These are phyloP conservation scores for Camponotus pennsylvanicus DNA, from an alignment of 1,140 invertebrate genomes.

Conservation along the genomic window DNA sequence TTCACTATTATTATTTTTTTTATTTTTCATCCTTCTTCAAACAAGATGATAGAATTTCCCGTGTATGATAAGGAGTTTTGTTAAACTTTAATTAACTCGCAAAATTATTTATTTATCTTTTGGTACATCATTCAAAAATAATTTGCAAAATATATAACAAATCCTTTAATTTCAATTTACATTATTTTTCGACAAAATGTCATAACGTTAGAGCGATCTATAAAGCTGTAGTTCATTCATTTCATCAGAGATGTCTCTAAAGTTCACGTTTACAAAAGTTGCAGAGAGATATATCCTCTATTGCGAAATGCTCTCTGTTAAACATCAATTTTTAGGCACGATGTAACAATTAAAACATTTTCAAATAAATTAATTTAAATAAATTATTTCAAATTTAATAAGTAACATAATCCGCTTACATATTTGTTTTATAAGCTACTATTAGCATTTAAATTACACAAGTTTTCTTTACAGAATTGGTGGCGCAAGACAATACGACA, in stretches of 20 bases:
- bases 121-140: not conserved
- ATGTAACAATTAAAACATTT: not conserved
- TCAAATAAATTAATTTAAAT: not conserved
- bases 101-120: not conserved
- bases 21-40: not conserved
- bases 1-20: not conserved
- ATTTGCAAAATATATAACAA: not conserved
- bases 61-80: not conserved
- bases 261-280: not conserved
- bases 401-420: not conserved
- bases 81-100: not conserved
- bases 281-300: not conserved
- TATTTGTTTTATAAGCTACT: not conserved
- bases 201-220: not conserved
- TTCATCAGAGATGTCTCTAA: slow-evolving; percentile 52
- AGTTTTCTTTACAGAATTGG: slow-evolving; percentile 77
- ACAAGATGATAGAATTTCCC: not conserved
- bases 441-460: not conserved
- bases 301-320: not conserved
- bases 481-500: slow-evolving; percentile 79
- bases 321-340: not conserved
- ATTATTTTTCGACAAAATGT: slow-evolving; percentile 28
- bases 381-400: not conserved
- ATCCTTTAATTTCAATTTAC: not conserved
- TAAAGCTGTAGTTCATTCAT: slow-evolving; percentile 15